These are phyloP conservation scores for Glossosoma conforme DNA, from an alignment of 1,140 invertebrate species.

Conservation along the genomic window DNA sequence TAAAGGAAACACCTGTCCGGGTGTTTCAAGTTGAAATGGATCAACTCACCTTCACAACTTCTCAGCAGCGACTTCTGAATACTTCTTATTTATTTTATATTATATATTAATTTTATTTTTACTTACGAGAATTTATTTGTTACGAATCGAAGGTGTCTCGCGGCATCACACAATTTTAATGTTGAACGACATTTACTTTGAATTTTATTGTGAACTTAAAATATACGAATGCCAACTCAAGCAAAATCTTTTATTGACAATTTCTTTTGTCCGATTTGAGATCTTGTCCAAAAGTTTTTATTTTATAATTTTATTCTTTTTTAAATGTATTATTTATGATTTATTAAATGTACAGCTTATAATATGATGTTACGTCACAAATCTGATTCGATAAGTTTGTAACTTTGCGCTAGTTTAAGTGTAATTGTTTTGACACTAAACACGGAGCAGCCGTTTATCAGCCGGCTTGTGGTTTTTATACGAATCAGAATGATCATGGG, in stretches of 20 bases:
- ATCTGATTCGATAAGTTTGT: constrained; percentile 21
- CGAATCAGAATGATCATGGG: constrained; percentile 5
- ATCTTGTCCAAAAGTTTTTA: constrained; percentile 3
- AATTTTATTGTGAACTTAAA: constrained; percentile 21
- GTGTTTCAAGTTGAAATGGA: no score
- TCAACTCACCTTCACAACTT: constrained; percentile 4
- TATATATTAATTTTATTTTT: constrained; percentile 31
- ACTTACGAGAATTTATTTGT: constrained; percentile 25
- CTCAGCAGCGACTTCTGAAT: constrained; percentile 25
- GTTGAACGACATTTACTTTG: constrained; percentile 12
- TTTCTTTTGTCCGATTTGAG: neutral
- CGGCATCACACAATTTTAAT: constrained; percentile 12
- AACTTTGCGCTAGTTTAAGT: neutral
- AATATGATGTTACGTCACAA: constrained; percentile 30
- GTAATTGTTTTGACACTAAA: neutral
- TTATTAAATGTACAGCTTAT: constrained; percentile 28
- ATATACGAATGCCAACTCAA: constrained; percentile 22
- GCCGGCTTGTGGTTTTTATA: constrained; percentile 14
- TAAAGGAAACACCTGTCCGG: no score
- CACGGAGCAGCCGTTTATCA: neutral
- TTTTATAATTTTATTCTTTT: constrained; percentile 5
- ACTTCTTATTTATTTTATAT: constrained; percentile 32
- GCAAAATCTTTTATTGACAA: constrained; percentile 18
- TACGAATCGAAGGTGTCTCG: constrained; percentile 18
- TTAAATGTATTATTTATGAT: constrained; percentile 17